Base-by-base conservation (phyloP, 2,797 vertebrate genomes). In the Cryptoblepharus egeriae region DNA sequence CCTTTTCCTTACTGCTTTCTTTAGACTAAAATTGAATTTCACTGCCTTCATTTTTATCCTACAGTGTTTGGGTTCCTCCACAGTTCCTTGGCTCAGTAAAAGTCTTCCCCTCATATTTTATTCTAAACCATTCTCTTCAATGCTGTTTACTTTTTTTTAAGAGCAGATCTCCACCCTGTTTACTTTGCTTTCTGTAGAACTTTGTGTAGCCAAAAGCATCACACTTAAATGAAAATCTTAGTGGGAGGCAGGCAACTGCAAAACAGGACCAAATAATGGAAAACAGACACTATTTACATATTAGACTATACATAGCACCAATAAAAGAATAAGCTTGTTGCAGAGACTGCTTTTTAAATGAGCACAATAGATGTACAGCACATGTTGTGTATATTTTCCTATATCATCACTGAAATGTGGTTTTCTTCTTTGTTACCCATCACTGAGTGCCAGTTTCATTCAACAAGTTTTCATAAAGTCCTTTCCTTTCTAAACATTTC, bases 211-310 rank as follows among this genome's bases (percentile, higher is more conserved):
- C 85, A 82, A 91, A 30, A 85, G 28, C 77, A 83, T 85, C 71
- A 80, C 26, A 65, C 88, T 92, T 85, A 82, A 89, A 49, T 82
- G 75, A 79, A 85, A 83, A 42, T 74, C 91, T 82, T 77, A 20
- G 84, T 86, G 85, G 87, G 91, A 95, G 85, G 87, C 78, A 91
- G 87, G 77, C 68, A 91, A 91, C 82, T 0, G 0, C 72, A 90
- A 71, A 89, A 80, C 20, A 88, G 82, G 30, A 63, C 69, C 79
- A 91, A 93, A 90, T 94, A 93, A 93, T 87, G 88, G 81, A 80
- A 93, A 95, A 92, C 91, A 93, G 91, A 88, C 7, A 0, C 5
- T 84, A 87, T 64, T 88, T 89, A 84, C 80, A 83, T 52, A 90
- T 88, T 75, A 86, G 83, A 74, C 77, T 80, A 67, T 75, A 72